Evolutionary conservation across 2,888 invertebrate species (phyloP), one percentile per base, ranked within the genome.

Genomic region (Eledona agricola): DNA sequence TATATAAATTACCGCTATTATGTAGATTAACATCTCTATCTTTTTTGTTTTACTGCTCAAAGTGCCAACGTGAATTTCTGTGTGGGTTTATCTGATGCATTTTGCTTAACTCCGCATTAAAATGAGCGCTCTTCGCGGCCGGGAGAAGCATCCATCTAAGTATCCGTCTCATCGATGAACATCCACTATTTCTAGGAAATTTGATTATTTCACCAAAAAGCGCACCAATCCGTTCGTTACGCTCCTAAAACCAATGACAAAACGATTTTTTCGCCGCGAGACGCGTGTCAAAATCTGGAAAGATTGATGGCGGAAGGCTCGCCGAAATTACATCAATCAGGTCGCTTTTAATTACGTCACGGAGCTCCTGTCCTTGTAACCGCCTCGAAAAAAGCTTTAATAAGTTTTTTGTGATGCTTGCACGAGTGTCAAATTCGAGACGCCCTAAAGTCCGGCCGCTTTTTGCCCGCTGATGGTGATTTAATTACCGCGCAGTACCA

Each of bases 1-100:
- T 59, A 59, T 55, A 64, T 60, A 60, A 63, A 64, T 64, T 60
- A 59, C 61, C 51, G 49, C 58, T 57, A 63, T 64, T 63, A 60
- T 57, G 53, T 58, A 59, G 60, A 62, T 64, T 63, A 63, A 63
- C 57, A 57, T 60, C 60, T 60, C 51, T 51, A 57, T 57, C 55
- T 58, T 51, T 49, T 56, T 54, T 49, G 35, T 43, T 51, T 49
- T 52, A 52, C 50, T 51, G 52, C 45, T 53, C 38, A 35, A 35
- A 52, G 55, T 62, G 63, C 59, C 63, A 62, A 58, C 54, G 50
- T 53, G 40, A 57, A 49, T 57, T 51, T 51, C 35, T 42, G 59
- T 53, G 59, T 60, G 53, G 61, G 63, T 57, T 61, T 58, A 60
- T 59, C 58, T 59, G 40, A 51, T 49, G 54, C 55, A 53, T 26